Evolutionary conservation across 2,888 invertebrate genomes (phyloP), one percentile per base, ranked within the genome.

Genomic region (Megaustenia siamemsis): DNA sequence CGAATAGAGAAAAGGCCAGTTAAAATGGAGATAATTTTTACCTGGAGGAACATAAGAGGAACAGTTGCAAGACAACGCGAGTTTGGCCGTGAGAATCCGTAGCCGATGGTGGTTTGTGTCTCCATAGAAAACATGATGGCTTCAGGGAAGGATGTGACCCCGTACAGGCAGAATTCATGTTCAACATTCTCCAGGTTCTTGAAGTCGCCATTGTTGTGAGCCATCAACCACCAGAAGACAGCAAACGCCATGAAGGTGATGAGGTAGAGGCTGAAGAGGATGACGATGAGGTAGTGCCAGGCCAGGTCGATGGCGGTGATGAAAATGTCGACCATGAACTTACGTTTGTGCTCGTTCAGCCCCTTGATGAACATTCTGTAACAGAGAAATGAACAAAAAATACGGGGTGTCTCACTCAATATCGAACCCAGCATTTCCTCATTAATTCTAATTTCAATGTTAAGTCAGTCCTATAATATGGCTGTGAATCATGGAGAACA

Each of bases 231-330:
- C 93, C 95, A 95, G 49, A 77, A 83, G 53, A 68, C 69, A 28
- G 83, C 76, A 80, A 97, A 97, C 81, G 97, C 95, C 56, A 93
- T 83, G 88, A 98, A 99, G 81, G 97, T 97, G 82, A 97, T 95
- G 71, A 94, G 86, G 89, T 98, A 99, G 90, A 97, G 97, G 93
- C 97, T 95, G 53, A 97, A 96, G 94, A 98, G 98, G 84, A 98
- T 96, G 87, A 98, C 95, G 89, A 98, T 95, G 90, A 98, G 98
- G 86, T 90, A 93, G 21, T 92, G 90, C 99, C 99, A 99, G 95
- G 97, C 97, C 45, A 97, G 97, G 95, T 98, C 98, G 89, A 98
- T 97, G 89, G 98, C 95, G 60, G 98, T 98, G 83, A 98, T 98
- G 95, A 98, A 98, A 92, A 98, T 97, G 93, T 98, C 98, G 35